Base-by-base conservation (phyloP, 2,113 vertebrate genomes). In the Notiomystis cincta region DNA sequence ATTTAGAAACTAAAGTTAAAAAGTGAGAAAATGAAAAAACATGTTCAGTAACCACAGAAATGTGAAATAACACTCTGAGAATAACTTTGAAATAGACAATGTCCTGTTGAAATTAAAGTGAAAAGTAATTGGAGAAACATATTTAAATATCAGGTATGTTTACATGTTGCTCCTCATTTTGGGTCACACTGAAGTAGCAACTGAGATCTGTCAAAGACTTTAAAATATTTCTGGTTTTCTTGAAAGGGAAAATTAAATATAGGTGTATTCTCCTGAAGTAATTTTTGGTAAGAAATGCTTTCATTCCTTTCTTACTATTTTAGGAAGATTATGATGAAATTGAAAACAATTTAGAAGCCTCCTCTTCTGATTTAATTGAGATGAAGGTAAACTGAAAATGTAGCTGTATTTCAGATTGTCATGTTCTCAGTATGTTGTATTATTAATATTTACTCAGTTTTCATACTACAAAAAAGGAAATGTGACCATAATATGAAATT, bases 291-390 rank as follows among this genome's bases (percentile, higher is more conserved):
- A 88, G 54, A 64, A 88, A 33, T 90, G 15, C n/a, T 73, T 10
- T 83, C 22, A 58, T 86, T 79, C 27, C 60, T 88, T 69, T 92
- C 86, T 89, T 83, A 54, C 35, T 93, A 35, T 97, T 97, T 27
- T 79, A 98, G 98, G 89, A 96, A 66, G 97, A 98, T 72, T 96
- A 96, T 83, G 98, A 97, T 93, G 98, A 98, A 47, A 91, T 96
- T 47, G 73, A 96, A 91, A 98, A 93, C 93, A 97, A 87, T 82
- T 66, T 98, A 89, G 98, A 98, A 82, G 91, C 90, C 10, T 66
- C 96, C 20, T 97, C 98, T 58, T 97, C 97, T 53, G 97, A 97
- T 93, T 96, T 98, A 95, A 97, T 95, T 93, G 97, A 97, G 89
- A 90, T 97, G 71, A 98, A 98, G 98, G 98, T 98, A 98, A 97